phyloP scores from a whole-genome alignment of 2,797 vertebrate species.

The Gorsachius magnificus region DNA sequence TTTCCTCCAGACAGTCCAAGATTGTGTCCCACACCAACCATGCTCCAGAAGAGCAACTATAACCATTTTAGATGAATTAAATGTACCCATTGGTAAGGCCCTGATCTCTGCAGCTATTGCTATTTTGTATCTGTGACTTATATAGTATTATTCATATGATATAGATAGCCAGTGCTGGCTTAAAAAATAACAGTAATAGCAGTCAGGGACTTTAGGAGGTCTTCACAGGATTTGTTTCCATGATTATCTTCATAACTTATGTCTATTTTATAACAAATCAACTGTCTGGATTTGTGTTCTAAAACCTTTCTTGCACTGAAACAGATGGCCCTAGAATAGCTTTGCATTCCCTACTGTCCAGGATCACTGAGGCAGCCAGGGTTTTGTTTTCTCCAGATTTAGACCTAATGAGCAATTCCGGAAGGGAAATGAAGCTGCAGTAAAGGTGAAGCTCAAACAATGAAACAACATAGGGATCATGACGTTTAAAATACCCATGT shows the following conservation, averaged over 20 bases:
- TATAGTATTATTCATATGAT: background rate
- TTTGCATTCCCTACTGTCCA: background rate
- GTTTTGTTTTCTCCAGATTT: background rate
- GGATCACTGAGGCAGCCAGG: background rate
- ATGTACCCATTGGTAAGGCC: background rate
- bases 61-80: background rate
- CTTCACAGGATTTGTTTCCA: slow-evolving; percentile 27
- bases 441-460: background rate
- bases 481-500: background rate
- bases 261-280: slow-evolving; percentile 34
- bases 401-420: background rate
- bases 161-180: background rate
- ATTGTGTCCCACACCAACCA: background rate
- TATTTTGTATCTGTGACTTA: background rate
- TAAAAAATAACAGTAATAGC: slow-evolving; percentile 10
- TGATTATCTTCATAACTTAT: slow-evolving; percentile 6
- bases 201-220: background rate
- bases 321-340: background rate
- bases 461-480: background rate
- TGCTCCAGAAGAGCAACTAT: background rate
- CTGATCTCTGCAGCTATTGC: background rate
- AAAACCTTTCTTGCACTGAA: background rate
- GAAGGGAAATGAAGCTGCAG: background rate
- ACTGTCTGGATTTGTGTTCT: slow-evolving; percentile 19
- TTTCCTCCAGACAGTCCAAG: background rate